Conservation (phyloP, 2,888 invertebrate genomes). For the Pyralis farinalis region DNA sequence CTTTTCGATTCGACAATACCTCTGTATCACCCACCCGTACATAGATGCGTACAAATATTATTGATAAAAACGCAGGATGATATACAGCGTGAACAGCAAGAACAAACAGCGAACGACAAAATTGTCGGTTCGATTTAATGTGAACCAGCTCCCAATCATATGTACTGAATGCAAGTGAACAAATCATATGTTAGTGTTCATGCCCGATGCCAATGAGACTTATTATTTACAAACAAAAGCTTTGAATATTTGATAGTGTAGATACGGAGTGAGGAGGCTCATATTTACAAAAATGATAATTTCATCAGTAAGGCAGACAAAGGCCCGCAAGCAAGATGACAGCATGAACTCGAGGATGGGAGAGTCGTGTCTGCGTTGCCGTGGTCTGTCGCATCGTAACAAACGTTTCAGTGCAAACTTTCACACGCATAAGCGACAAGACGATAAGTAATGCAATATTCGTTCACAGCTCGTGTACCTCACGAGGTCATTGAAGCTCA, state of each 20-base stretch:
- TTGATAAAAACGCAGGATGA: no score
- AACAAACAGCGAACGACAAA: neutral
- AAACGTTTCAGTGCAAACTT: slow-evolving; percentile 38
- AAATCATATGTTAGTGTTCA: slow-evolving; percentile 64
- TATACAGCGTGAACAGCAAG: no score
- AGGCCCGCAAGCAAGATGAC: slow-evolving; percentile 55
- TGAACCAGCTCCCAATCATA: slow-evolving; percentile 28
- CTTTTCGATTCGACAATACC: no score
- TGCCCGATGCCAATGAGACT: slow-evolving; percentile 56
- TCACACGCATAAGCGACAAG: slow-evolving; percentile 45
- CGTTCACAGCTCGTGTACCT: slow-evolving; percentile 26
- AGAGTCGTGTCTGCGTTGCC: slow-evolving; percentile 17
- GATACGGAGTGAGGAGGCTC: slow-evolving; percentile 20
- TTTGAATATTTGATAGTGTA: slow-evolving; percentile 27
- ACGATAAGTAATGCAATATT: slow-evolving; percentile 48
- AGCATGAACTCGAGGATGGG: slow-evolving; percentile 36
- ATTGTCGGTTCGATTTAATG: no score
- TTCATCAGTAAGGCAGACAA: slow-evolving; percentile 80
- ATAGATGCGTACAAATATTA: no score
- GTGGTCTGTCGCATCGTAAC: slow-evolving; percentile 5
- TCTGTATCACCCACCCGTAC: no score
- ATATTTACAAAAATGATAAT: slow-evolving; percentile 54
- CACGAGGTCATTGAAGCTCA: slow-evolving; percentile 41
- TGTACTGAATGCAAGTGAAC: slow-evolving; percentile 74
- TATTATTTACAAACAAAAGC: slow-evolving; percentile 70